phyloP scores from a whole-genome alignment of 1,140 invertebrate species.

The Euura lappo region DNA sequence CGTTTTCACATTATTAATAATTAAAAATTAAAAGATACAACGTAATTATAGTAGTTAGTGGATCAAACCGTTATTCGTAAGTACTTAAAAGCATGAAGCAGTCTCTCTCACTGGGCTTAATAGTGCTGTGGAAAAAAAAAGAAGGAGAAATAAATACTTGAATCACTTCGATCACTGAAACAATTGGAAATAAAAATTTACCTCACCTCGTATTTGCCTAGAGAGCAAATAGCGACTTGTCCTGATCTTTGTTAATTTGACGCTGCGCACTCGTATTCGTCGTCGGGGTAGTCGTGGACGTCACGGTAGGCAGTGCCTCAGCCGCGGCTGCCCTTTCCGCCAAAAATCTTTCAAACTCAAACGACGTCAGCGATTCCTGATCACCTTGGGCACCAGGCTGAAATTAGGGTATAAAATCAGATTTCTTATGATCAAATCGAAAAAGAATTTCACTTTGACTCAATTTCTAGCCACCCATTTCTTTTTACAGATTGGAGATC shows the following conservation, averaged over 20 bases:
- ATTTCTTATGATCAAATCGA: neutral
- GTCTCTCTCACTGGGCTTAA: slow-evolving; percentile 4
- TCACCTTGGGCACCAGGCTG: slow-evolving; percentile 45
- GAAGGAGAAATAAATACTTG: neutral
- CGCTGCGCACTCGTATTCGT: slow-evolving; percentile 44
- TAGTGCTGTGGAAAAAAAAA: neutral
- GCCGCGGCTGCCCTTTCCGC: slow-evolving; percentile 87
- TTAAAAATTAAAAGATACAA: neutral
- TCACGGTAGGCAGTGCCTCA: slow-evolving; percentile 66
- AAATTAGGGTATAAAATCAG: slow-evolving; percentile 11
- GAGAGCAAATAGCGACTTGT: slow-evolving; percentile 59
- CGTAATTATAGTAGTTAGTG: neutral
- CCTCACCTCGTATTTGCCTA: slow-evolving; percentile 28
- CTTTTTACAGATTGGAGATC: too few relatives aligned
- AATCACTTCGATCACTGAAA: too few relatives aligned
- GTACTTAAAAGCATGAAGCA: slow-evolving; percentile 1
- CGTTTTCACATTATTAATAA: neutral
- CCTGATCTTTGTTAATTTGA: slow-evolving; percentile 57
- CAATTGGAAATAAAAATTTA: too few relatives aligned
- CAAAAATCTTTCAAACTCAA: slow-evolving; percentile 92
- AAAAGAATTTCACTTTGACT: too few relatives aligned
- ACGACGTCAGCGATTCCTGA: slow-evolving; percentile 74
- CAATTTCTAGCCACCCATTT: too few relatives aligned
- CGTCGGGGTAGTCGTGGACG: slow-evolving; percentile 38
- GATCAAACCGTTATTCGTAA: slow-evolving; percentile 2